phyloP scores from a whole-genome alignment of 1,140 invertebrate species.

The Meloidogyne exigua region DNA sequence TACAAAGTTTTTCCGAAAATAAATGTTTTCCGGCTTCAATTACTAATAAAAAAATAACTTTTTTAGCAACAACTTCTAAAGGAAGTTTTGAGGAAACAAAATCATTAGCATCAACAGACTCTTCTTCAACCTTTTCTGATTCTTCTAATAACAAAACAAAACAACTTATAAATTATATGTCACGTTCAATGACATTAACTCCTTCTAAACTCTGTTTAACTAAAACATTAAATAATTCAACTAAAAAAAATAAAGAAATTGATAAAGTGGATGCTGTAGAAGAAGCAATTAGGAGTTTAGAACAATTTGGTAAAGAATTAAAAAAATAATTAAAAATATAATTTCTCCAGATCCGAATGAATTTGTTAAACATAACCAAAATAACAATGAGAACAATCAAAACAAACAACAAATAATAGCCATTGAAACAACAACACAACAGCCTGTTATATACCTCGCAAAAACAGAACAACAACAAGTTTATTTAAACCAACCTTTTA shows the following conservation, averaged over 20 bases:
- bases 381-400: not conserved
- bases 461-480: not conserved
- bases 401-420: not conserved
- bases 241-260: not conserved
- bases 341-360: not conserved
- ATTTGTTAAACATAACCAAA: not conserved
- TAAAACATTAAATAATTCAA: slow-evolving; percentile 16
- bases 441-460: not conserved
- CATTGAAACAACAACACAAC: not conserved
- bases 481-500: not conserved
- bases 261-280: slow-evolving; percentile 39
- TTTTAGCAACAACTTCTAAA: not conserved
- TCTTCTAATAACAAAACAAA: not conserved
- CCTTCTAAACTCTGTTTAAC: slow-evolving; percentile 23
- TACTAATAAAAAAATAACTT: not conserved
- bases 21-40: not conserved
- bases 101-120: not conserved
- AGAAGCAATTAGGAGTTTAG: slow-evolving; percentile 43
- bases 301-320: slow-evolving; percentile 38
- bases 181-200: slow-evolving; percentile 13
- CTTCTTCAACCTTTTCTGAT: not conserved
- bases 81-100: not conserved
- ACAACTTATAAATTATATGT: not conserved
- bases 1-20: not conserved
- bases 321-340: no score